Evolutionary conservation across 2,113 vertebrate genomes (phyloP).

Genomic region (Bettongia penicillata): DNA sequence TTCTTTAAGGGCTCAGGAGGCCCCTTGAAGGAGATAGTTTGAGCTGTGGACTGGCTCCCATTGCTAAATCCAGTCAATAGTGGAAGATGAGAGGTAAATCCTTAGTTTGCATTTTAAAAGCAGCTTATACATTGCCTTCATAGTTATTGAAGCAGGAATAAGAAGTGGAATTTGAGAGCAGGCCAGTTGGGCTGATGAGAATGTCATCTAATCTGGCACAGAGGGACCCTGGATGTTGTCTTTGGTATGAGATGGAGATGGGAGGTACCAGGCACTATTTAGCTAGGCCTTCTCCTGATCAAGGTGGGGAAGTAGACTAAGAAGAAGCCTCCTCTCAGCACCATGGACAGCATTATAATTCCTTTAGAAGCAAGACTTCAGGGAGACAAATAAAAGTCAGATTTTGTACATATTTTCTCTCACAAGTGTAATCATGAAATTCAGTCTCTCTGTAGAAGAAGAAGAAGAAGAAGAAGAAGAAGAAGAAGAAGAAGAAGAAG

Average conservation of each 20-base stretch:
- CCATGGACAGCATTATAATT: background rate
- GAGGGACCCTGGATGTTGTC: background rate
- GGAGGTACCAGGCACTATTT: fast-evolving
- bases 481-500: too few species aligned
- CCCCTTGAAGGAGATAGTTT: too few species aligned
- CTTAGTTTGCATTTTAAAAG: background rate
- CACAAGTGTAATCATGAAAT: fast-evolving
- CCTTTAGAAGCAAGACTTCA: background rate
- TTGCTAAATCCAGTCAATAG: background rate
- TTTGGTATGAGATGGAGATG: background rate
- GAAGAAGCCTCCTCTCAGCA: background rate
- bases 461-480: too few species aligned
- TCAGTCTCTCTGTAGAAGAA: background rate
- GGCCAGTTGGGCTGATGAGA: background rate
- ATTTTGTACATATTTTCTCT: fast-evolving
- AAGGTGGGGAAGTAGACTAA: background rate
- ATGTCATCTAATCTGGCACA: fast-evolving
- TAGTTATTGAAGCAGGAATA: background rate
- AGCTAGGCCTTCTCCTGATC: background rate
- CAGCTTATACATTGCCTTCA: background rate
- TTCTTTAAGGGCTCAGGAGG: fast-evolving
- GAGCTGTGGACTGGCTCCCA: fast-evolving
- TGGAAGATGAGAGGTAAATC: fast-evolving
- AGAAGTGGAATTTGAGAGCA: background rate
- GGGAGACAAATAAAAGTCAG: fast-evolving